Percentiles rank a stretch among this genome's conserved stretches.
Evolutionary conservation across 2,113 vertebrate species (phyloP).

Genomic region (Bombycilla garrulus): DNA sequence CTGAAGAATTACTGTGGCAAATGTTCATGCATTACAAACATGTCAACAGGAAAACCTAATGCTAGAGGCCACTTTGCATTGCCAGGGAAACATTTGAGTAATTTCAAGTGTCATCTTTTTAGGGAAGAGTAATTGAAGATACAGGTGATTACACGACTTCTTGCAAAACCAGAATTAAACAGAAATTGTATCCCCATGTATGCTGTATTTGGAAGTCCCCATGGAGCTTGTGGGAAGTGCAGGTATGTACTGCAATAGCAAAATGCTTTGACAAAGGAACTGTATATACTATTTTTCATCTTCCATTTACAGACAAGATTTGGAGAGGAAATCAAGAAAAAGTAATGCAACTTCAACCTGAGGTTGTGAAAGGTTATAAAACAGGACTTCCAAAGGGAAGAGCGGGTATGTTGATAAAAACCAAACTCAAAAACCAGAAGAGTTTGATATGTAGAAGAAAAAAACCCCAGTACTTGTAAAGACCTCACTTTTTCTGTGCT

Average conservation of each 20-base stretch:
- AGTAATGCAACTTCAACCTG: background rate
- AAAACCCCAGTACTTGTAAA: rapidly evolving
- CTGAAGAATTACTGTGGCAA: background rate
- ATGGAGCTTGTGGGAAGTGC: background rate
- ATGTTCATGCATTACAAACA: background rate
- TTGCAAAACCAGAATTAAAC: background rate
- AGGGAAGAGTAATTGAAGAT: background rate
- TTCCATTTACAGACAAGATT: background rate
- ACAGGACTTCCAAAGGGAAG: background rate
- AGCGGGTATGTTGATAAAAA: background rate
- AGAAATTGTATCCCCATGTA: background rate
- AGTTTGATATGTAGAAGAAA: background rate
- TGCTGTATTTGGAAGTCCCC: background rate
- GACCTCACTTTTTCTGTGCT: background rate
- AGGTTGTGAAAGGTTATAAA: background rate
- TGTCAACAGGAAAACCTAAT: background rate
- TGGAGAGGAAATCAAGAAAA: background rate
- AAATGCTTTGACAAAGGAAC: background rate
- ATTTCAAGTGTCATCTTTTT: background rate
- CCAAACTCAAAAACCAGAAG: too few relatives aligned
- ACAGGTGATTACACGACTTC: background rate
- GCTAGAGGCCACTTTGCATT: background rate
- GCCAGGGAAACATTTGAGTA: background rate
- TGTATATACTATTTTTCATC: background rate
- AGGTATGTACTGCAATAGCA: background rate